Evolutionary conservation across 2,113 vertebrate genomes (phyloP).

Genomic region (Ranitomeya variabilis): DNA sequence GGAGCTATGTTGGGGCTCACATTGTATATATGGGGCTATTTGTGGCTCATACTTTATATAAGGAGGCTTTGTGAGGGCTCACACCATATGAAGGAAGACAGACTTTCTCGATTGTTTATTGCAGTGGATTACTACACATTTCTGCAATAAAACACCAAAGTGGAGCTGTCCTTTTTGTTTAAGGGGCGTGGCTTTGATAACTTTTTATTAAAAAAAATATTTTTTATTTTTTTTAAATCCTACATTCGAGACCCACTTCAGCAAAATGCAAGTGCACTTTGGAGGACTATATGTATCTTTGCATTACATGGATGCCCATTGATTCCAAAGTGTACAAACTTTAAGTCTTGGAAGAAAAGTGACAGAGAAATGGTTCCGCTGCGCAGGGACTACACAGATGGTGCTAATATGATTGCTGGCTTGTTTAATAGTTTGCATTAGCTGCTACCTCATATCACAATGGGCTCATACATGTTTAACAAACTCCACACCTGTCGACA

Average conservation of each 20-base stretch:
- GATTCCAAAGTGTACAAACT: not conserved
- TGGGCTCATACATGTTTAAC: constrained; percentile 31
- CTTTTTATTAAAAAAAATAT: not conserved
- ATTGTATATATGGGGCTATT: too few relatives aligned
- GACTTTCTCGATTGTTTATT: not conserved
- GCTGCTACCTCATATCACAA: constrained; percentile 9
- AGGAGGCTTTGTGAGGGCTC: too few relatives aligned
- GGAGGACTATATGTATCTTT: not conserved
- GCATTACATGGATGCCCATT: not conserved
- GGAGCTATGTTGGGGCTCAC: too few relatives aligned
- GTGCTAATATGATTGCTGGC: constrained; percentile 24
- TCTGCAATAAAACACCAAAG: not conserved
- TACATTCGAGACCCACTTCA: not conserved
- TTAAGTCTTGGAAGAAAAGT: not conserved
- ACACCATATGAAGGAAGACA: too few relatives aligned
- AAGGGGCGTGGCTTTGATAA: not conserved
- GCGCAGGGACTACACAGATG: constrained; percentile 11
- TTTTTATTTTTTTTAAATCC: not conserved
- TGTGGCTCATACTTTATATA: too few relatives aligned
- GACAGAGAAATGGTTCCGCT: not conserved
- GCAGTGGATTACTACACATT: not conserved
- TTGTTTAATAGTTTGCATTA: not conserved
- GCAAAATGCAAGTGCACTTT: not conserved
- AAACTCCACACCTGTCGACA: constrained; percentile 22
- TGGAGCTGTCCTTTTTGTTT: not conserved